These are phyloP conservation scores for Micromesistius poutassou DNA, from an alignment of 2,797 vertebrate genomes.

Conservation along the genomic window DNA sequence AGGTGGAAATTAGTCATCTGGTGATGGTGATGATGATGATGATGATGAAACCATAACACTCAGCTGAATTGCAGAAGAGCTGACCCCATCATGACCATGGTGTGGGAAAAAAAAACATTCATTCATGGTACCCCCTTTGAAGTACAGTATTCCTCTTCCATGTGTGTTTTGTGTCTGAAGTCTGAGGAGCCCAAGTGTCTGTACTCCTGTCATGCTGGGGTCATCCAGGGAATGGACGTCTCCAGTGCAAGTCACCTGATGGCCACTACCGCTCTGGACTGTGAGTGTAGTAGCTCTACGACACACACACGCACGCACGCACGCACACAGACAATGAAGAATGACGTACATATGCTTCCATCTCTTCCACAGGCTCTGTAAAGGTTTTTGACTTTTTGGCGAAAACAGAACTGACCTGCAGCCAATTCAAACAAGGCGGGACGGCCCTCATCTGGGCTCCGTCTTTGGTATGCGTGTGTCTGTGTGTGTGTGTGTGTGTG, in stretches of 20 bases:
- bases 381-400: constrained; percentile 86
- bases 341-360: background rate
- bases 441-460: constrained; percentile 84
- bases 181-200: constrained; percentile 83
- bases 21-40: background rate
- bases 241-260: constrained; percentile 84
- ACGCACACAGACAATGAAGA: background rate
- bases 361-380: constrained; percentile 75
- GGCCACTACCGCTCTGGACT: constrained; percentile 83
- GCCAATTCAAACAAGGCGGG: constrained; percentile 85
- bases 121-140: background rate
- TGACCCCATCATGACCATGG: no score
- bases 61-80: background rate
- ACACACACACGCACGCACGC: background rate
- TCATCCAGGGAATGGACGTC: constrained; percentile 78
- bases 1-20: background rate
- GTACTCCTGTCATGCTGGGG: constrained; percentile 83
- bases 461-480: constrained; percentile 42
- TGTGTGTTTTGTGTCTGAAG: constrained; percentile 58
- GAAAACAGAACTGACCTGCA: constrained; percentile 72
- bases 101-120: background rate
- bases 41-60: background rate
- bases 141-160: background rate
- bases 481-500: constrained; percentile 32
- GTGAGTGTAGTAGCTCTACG: constrained; percentile 61